Evolutionary conservation across 2,113 vertebrate species (phyloP).

Genomic region (Syngnathus floridae): DNA sequence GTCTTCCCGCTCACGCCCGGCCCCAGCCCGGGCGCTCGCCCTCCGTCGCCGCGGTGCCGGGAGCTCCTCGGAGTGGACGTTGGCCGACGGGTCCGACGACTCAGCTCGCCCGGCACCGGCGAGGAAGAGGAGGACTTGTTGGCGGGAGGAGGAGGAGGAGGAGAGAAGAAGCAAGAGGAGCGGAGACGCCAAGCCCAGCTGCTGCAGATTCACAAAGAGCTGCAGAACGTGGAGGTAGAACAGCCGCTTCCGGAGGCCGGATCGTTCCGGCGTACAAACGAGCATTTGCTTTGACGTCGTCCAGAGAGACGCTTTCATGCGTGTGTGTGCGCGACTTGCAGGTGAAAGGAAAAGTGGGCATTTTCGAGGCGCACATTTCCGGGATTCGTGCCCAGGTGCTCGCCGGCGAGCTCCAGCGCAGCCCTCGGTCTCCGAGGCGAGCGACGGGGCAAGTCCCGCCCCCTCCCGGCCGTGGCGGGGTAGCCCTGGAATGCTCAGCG

Average conservation of each 20-base stretch:
- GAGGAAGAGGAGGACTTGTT: constrained; percentile 36
- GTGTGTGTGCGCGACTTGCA: constrained; percentile 22
- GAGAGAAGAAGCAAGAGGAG: constrained; percentile 46
- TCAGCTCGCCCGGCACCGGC: constrained; percentile 55
- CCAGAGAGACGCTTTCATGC: not conserved
- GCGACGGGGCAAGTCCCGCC: constrained; percentile 27
- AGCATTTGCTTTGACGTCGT: too few species aligned
- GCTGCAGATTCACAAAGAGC: constrained; percentile 75
- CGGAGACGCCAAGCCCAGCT: constrained; percentile 71
- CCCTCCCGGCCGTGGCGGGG: constrained; percentile 32
- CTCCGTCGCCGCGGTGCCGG: constrained; percentile 52
- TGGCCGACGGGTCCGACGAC: constrained; percentile 68
- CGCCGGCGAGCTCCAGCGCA: constrained; percentile 69
- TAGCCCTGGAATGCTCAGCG: constrained; percentile 42
- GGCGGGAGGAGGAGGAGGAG: constrained; percentile 20
- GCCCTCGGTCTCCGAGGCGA: constrained; percentile 71
- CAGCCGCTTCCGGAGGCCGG: not conserved
- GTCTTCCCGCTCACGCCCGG: constrained; percentile 64
- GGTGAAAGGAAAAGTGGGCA: constrained; percentile 80
- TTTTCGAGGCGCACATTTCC: constrained; percentile 90
- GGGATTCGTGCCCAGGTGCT: constrained; percentile 74
- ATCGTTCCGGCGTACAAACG: too few species aligned
- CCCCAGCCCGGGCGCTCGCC: constrained; percentile 31
- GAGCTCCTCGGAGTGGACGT: constrained; percentile 63
- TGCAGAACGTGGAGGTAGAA: constrained; percentile 90